These are phyloP conservation scores for Melanostigma gelatinosum DNA, from an alignment of 2,113 vertebrate genomes.

Conservation along the genomic window DNA sequence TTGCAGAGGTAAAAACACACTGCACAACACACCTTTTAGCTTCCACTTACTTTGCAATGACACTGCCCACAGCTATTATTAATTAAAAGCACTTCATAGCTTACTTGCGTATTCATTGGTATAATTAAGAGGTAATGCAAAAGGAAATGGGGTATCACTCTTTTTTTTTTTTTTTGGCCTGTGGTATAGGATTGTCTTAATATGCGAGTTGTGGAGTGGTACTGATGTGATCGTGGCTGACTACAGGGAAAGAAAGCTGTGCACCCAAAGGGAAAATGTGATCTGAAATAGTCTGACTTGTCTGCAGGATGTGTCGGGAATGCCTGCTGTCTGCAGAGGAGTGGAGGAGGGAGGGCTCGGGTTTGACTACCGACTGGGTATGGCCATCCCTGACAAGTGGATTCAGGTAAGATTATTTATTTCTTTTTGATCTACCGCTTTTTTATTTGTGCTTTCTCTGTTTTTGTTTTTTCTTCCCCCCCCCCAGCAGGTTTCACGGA, in stretches of 20 bases:
- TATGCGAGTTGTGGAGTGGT: conserved; percentile 8
- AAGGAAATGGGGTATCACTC: conserved; percentile 57
- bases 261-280: conserved; percentile 45
- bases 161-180: conserved; percentile 50
- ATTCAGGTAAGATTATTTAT: conserved; percentile 88
- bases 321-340: conserved; percentile 92
- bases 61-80: conserved; percentile 68
- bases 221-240: conserved; percentile 45
- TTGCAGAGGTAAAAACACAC: conserved; percentile 90
- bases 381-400: conserved; percentile 99
- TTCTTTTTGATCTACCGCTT: conserved; percentile 6
- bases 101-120: conserved; percentile 59
- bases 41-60: conserved; percentile 58
- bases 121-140: conserved; percentile 71
- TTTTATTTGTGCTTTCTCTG: background rate
- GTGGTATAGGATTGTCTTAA: conserved; percentile 41
- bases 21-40: conserved; percentile 38
- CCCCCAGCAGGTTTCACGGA: background rate
- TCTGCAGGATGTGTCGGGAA: conserved; percentile 95
- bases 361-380: conserved; percentile 96
- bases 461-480: background rate
- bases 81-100: conserved; percentile 68
- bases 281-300: conserved; percentile 44
- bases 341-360: conserved; percentile 90
- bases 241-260: conserved; percentile 36